Base-by-base conservation (phyloP, 2,113 vertebrate genomes). In the Lophotis ruficrista region DNA sequence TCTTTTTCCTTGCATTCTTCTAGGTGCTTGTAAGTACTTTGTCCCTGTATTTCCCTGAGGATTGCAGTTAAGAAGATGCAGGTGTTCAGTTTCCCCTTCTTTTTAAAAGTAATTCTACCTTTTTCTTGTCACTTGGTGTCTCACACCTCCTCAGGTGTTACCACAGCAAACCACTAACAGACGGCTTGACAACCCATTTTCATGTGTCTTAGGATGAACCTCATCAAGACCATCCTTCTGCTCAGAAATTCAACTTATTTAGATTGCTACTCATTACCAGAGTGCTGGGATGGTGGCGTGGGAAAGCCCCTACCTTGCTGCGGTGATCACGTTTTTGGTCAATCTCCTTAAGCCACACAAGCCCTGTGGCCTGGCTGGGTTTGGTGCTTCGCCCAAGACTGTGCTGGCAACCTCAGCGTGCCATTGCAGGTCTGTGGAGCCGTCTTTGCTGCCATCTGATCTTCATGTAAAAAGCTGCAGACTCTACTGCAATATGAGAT, bases 281-380 rank as follows among this genome's bases (percentile, higher is more conserved):
- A n/a, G 43, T 38, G 33, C 50, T 77, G 66, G 23, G 60, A 19
- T 16, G 23, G 41, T 62, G 30, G 19, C 1, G 0, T 25, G 35
- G 37, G n/a, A 35, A 48, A 89, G 7, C 27, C 53, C 9, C 15
- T 41, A 25, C 20, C 50, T 30, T 68, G 37, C 57, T 68, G 48
- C 24, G 22, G 54, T 0, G 1, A 6, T 33, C 6, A 5, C 2
- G 1, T 7, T 6, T 8, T 9, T 22, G 6, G 27, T 58, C n/a
- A n/a, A 53, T 22, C 31, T 65, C 30, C 4, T 3, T 33, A 28
- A 81, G 14, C 53, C 1, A 0, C 41, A 33, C 6, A 4, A 82
- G 47, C 37, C 45, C 41, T n/a, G 1, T 6, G 76, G 15, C 48
- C 21, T 19, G 20, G 2, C 37, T 75, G 57, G 10, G 13, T 56